Evolutionary conservation across 1,140 invertebrate species (phyloP).

Genomic region (Wasmannia auropunctata): DNA sequence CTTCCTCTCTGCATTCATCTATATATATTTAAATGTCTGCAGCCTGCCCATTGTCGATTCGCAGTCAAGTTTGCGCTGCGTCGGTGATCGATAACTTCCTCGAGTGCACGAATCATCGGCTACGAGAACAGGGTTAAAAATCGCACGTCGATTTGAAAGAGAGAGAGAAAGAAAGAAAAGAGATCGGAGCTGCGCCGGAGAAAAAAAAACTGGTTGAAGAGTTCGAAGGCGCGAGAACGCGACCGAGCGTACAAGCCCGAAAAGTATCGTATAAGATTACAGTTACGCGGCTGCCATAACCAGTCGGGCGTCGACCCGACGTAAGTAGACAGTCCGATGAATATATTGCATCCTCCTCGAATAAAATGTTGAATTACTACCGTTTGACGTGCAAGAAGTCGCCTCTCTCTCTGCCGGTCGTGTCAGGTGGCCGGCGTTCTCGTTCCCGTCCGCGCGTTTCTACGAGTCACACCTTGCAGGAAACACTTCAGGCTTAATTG

Average conservation of each 20-base stretch:
- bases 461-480: conserved; percentile 84
- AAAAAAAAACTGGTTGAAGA: conserved; percentile 44
- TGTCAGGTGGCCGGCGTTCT: conserved; percentile 83
- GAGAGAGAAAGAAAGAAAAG: neutral
- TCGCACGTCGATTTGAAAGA: neutral
- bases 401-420: conserved; percentile 66
- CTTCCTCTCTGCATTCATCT: neutral
- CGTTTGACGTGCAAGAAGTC: conserved; percentile 78
- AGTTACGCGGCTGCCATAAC: conserved; percentile 30
- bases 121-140: conserved; percentile 17
- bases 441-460: conserved; percentile 77
- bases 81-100: conserved; percentile 22
- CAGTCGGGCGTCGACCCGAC: conserved; percentile 61
- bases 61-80: neutral
- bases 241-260: neutral
- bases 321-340: conserved; percentile 71
- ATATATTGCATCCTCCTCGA: conserved; percentile 78
- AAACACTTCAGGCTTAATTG: conserved; percentile 83
- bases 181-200: neutral
- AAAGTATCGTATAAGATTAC: conserved; percentile 56
- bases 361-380: conserved; percentile 82
- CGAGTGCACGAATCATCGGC: conserved; percentile 10
- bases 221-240: conserved; percentile 31
- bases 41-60: neutral
- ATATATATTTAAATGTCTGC: neutral